Conservation (phyloP, 2,113 vertebrate species). For the Gorsachius goisagi region DNA sequence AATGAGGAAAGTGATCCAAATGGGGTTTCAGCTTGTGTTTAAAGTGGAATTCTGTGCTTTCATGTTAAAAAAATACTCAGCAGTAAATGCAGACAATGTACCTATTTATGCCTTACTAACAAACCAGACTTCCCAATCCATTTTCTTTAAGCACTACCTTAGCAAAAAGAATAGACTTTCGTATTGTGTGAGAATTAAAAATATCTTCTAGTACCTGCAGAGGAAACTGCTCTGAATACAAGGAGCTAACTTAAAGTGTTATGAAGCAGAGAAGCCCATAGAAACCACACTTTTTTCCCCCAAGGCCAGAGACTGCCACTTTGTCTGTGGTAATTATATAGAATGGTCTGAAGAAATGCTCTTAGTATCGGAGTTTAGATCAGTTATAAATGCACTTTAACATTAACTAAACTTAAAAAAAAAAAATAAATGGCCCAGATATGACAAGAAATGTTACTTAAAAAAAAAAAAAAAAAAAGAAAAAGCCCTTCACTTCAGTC, state of each 20-base stretch:
- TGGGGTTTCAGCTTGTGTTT: neutral
- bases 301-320: neutral
- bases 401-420: neutral
- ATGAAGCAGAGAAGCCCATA: neutral
- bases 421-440: neutral
- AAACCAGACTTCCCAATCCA: neutral
- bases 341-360: neutral
- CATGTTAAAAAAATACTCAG: neutral
- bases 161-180: neutral
- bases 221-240: neutral
- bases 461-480: neutral
- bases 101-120: neutral
- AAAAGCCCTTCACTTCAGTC: neutral
- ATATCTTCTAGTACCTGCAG: neutral
- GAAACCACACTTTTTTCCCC: neutral
- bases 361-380: neutral
- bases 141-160: neutral
- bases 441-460: neutral
- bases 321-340: neutral
- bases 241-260: neutral
- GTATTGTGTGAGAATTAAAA: neutral
- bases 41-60: neutral
- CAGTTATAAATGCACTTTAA: neutral
- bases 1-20: neutral
- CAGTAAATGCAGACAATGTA: fast-evolving